Evolutionary conservation across 2,888 invertebrate species (phyloP).

Genomic region (Drosophila neonasuta): DNA sequence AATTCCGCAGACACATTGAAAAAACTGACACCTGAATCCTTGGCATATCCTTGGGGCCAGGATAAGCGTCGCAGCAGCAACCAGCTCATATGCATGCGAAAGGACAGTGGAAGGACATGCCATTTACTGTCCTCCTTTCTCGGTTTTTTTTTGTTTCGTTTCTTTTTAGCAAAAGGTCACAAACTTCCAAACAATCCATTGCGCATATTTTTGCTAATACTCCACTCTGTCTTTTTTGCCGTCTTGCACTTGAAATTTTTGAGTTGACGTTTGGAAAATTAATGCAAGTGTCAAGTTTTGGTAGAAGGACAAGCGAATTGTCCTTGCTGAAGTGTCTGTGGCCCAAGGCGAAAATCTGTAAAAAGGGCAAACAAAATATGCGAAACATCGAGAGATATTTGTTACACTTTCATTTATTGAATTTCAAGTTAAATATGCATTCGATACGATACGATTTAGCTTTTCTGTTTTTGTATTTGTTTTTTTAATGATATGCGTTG

Average conservation of each 20-base stretch:
- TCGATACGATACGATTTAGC: conserved; percentile 61
- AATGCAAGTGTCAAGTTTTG: conserved; percentile 52
- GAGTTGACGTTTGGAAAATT: conserved; percentile 51
- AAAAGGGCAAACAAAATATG: not conserved
- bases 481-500: conserved; percentile 61
- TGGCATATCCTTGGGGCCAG: conserved; percentile 57
- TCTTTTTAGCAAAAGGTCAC: conserved; percentile 48
- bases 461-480: conserved; percentile 33
- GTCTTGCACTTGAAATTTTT: conserved; percentile 59
- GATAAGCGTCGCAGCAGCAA: conserved; percentile 39
- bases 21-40: conserved; percentile 52
- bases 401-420: conserved; percentile 64
- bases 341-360: conserved; percentile 45
- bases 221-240: conserved; percentile 8
- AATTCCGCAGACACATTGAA: conserved; percentile 44
- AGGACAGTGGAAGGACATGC: conserved; percentile 50
- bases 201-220: conserved; percentile 19
- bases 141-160: not conserved
- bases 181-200: conserved; percentile 33
- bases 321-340: conserved; percentile 33
- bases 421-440: conserved; percentile 54
- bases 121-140: conserved; percentile 37
- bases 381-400: conserved; percentile 1
- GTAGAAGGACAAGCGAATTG: conserved; percentile 40
- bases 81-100: conserved; percentile 47